phyloP scores from a whole-genome alignment of 2,113 vertebrate genomes.

The Grallaria varia region DNA sequence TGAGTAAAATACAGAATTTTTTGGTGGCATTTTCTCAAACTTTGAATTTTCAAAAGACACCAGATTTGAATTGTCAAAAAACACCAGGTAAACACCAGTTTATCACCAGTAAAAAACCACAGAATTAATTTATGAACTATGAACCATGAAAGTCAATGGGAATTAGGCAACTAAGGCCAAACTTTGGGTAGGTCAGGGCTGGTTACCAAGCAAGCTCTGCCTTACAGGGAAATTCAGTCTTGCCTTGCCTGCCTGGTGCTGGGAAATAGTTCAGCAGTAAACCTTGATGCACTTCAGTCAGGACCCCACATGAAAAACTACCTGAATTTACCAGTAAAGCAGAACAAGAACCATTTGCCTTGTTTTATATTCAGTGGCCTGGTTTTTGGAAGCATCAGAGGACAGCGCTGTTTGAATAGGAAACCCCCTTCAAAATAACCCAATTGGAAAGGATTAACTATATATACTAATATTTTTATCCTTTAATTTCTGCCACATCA shows the following conservation, averaged over 20 bases:
- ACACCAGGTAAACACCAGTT: background rate
- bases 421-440: background rate
- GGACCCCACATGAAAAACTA: background rate
- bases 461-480: background rate
- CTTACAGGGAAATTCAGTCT: background rate
- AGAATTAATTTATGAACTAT: background rate
- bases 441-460: background rate
- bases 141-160: background rate
- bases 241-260: background rate
- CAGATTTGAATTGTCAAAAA: background rate
- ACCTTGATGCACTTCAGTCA: background rate
- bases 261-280: background rate
- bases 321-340: background rate
- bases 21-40: background rate
- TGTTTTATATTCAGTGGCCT: background rate
- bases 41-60: background rate
- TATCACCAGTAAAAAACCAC: accelerated
- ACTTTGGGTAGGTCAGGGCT: background rate
- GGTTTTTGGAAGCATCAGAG: background rate
- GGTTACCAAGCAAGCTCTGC: background rate
- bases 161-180: background rate
- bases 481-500: background rate
- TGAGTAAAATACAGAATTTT: background rate
- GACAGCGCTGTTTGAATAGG: background rate
- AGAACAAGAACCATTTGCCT: background rate